Base-by-base conservation (phyloP, 1,140 invertebrate species). In the Achatina immaculata region DNA sequence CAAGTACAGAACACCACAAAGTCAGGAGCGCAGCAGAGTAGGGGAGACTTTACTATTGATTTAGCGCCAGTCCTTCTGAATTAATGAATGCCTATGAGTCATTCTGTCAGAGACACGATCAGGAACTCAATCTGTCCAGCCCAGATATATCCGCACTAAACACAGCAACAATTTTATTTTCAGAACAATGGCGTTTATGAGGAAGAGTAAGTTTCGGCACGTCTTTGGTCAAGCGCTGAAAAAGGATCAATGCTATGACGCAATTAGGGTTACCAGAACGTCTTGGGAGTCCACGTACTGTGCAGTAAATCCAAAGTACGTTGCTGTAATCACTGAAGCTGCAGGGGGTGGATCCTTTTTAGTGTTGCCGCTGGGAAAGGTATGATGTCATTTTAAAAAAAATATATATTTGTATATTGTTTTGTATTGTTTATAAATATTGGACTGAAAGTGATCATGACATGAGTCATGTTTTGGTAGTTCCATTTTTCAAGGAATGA, bases 281-380 rank as follows among this genome's bases (percentile, higher is more conserved):
- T 98, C 97, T 58, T 98, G 97, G 97, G 99, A 99, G 92, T 98
- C 97, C 68, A 98, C 96, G 78, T 99, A 99, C 91, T 99, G 98
- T 93, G 80, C 96, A 83, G 98, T 99, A 83, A 99, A 99, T 93
- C 98, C 98, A 31, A 99, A 99, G 92, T 99, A 99, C 92, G 93
- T 99, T 85, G 99, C 99, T 80, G 97, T 99, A 88, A 98, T 99
- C 91, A 98, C 98, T 73, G 98, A 99, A 92, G 98, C 97, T 68
- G 98, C 97, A 71, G 99, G 99, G 78, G 99, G 99, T 82, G 98
- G 98, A 80, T 97, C 98, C 80, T 99, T 99, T 92, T 96, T 99
- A 88, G 98, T 99, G 78, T 93, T 99, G 86, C 98, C 98, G 58
- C 94, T 99, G 82, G 96, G 95, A 89, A 99, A 99, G 95, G 97